Base-by-base conservation (phyloP, 2,888 invertebrate species). In the Tipula confusa region DNA sequence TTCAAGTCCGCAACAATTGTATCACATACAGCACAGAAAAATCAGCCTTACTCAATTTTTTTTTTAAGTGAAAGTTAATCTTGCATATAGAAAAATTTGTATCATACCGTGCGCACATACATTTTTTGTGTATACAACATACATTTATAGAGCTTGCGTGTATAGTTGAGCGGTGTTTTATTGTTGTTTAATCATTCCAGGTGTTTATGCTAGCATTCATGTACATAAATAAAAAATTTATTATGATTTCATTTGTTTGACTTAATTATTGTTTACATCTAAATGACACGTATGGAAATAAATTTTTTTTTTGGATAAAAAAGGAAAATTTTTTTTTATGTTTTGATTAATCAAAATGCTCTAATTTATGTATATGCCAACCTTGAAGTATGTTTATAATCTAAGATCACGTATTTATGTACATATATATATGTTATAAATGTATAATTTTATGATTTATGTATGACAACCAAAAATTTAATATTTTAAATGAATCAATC, bases 1-100 rank as follows among this genome's bases (percentile, higher is more conserved):
- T 64, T 64, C 24, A 64, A 64, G 64, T 64, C 64, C 64, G 64
- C 24, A 64, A 64, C 64, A 64, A 64, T 64, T 64, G 64, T 64
- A 64, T 64, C 64, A 9, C 64, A 64, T 24, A 64, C 18, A 64
- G 64, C 24, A 64, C 64, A 64, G 9, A n/a, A n/a, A n/a, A 64
- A 64, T 9, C 64, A 64, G 64, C 64, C 64, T 64, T n/a, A n/a
- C n/a, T n/a, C n/a, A n/a, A n/a, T n/a, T n/a, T n/a, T 24, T 64
- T 64, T 43, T 43, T 64, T 24, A 9, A 64, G 64, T 64, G 64
- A 64, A 64, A 64, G 64, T 64, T 64, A 64, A 24, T 64, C 64
- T 64, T 24, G 64, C 18, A 64, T n/a, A n/a, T n/a, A n/a, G n/a
- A n/a, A 64, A 64, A 64, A 64, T 64, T 64, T 64, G 64, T 64